Evolutionary conservation across 2,113 vertebrate species (phyloP), one percentile per base, ranked within the genome.

Genomic region (Alligator sinensis): DNA sequence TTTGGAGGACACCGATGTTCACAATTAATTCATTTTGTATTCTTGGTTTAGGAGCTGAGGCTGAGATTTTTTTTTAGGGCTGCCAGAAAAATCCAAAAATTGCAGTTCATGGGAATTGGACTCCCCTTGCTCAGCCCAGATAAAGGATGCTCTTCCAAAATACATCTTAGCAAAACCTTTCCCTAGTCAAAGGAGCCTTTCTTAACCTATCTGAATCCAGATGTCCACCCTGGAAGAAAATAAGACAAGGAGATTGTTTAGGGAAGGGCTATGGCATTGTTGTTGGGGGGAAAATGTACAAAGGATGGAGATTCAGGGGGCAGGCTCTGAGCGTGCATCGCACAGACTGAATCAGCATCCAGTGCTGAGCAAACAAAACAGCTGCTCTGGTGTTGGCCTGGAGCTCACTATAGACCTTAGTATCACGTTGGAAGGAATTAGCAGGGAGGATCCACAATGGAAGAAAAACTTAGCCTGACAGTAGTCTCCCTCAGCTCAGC

Each of bases 261-360:
- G 47, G 47, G 47, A 47, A 47, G 47, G 47, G 47, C 47, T 47
- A 47, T 47, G 47, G 47, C 47, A 47, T 47, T 47, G 47, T 47
- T 47, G 47, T 47, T 47, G 47, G 8, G 47, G 88, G 66, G 82
- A 84, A 83, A 87, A 93, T 92, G 80, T 28, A 47, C 60, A 82
- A 63, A 58, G 77, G 74, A n/a, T 5, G 58, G 87, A 84, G 82
- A 88, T 96, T 64, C 60, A 61, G 91, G 66, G 76, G 79, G 79
- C n/a, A 77, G 86, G 85, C 92, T 90, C 89, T 82, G 91, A 90
- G 78, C 80, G 83, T 28, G 28, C 68, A n/a, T 57, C 64, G 88
- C 70, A 9, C 64, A 83, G 91, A 83, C 82, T 70, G 88, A 94
- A 94, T 87, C 92, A 77, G 86, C 18, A 16, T 88, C 86, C 88